phyloP scores from a whole-genome alignment of 2,113 vertebrate species.

The Marmota flaviventris region DNA sequence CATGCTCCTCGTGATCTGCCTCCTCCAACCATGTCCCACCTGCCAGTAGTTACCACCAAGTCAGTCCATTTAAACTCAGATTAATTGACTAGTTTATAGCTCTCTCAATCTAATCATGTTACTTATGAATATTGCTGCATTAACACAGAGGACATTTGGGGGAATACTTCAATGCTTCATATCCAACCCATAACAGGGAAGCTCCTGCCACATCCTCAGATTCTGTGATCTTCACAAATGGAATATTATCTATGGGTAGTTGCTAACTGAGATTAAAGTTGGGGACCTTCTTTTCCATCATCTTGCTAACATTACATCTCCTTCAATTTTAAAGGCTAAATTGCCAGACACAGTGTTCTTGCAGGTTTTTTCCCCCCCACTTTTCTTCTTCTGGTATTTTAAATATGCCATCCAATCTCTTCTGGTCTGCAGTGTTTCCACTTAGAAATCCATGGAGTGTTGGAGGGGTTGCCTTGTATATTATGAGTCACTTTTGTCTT shows the following conservation, averaged over 20 bases:
- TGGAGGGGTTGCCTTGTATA: neutral
- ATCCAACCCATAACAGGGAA: no score
- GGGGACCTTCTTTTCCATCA: neutral
- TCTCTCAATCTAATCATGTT: no score
- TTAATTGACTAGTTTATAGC: no score
- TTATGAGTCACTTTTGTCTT: neutral
- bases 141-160: no score
- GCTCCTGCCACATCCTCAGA: neutral
- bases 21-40: no score
- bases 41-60: no score
- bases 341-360: neutral
- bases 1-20: no score
- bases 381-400: neutral
- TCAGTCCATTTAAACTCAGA: no score
- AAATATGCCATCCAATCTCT: neutral
- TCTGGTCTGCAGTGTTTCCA: neutral
- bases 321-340: neutral
- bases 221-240: neutral
- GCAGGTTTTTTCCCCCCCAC: no score
- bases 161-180: no score
- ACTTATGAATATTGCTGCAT: no score
- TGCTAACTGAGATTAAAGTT: neutral
- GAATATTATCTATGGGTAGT: neutral
- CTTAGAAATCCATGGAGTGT: neutral
- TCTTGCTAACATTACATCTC: neutral